Percentiles rank a stretch among this genome's conserved stretches.
phyloP scores from a whole-genome alignment of 2,113 vertebrate species.

The Macheiramphus alcinus region DNA sequence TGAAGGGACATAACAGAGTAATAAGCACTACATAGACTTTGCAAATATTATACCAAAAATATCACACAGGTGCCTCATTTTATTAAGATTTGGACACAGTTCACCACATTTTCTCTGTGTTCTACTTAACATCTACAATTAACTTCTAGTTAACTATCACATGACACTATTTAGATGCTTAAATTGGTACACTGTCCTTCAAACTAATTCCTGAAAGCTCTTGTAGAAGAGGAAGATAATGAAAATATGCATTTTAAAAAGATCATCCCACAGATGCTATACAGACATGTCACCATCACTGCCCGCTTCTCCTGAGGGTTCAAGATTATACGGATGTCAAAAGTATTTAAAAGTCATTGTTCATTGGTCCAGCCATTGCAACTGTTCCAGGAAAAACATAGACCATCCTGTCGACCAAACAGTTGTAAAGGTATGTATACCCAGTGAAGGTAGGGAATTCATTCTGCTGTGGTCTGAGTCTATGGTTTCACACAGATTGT shows the following conservation, averaged over 20 bases:
- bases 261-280: neutral
- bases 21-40: neutral
- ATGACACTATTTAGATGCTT: neutral
- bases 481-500: neutral
- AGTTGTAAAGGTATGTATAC: fast-evolving
- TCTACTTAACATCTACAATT: neutral
- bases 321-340: neutral
- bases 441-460: neutral
- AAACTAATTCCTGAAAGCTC: neutral
- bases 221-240: neutral
- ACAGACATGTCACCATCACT: neutral
- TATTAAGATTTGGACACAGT: neutral
- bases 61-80: neutral
- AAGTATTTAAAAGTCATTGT: neutral
- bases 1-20: neutral
- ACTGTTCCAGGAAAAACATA: neutral
- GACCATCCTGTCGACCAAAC: neutral
- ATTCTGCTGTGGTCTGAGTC: neutral
- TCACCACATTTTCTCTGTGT: neutral
- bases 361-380: neutral
- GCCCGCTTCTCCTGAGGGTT: neutral
- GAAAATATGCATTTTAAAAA: neutral
- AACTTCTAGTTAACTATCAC: neutral
- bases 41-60: neutral
- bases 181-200: neutral